Evolutionary conservation across 2,888 invertebrate species (phyloP).

Genomic region (Ptychoptera albimana): DNA sequence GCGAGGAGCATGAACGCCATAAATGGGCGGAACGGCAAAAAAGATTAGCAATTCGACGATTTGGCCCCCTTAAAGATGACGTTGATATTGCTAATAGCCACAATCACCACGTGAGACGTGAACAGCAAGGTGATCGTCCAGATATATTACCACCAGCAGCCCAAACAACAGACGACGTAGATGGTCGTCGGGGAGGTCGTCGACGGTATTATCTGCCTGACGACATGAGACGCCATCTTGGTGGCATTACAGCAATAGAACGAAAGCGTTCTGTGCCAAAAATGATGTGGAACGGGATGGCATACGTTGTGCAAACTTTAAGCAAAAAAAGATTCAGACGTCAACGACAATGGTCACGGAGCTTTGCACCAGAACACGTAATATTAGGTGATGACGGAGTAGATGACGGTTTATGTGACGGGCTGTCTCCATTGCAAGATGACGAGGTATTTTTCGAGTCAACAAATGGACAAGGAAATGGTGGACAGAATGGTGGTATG

Average conservation of each 20-base stretch:
- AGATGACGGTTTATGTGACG: slow-evolving; percentile 31
- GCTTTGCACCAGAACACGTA: slow-evolving; percentile 42
- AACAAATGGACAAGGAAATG: neutral
- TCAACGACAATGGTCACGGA: slow-evolving; percentile 52
- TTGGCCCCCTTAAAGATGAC: slow-evolving; percentile 17
- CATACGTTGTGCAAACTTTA: slow-evolving; percentile 36
- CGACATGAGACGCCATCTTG: neutral
- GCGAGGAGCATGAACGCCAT: slow-evolving; percentile 22
- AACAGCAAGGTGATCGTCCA: slow-evolving; percentile 20
- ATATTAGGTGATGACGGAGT: slow-evolving; percentile 29
- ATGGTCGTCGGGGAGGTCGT: neutral
- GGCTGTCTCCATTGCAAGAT: slow-evolving; percentile 28
- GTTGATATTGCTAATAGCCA: slow-evolving; percentile 9
- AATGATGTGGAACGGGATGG: slow-evolving; percentile 24
- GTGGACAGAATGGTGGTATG: slow-evolving; percentile 1
- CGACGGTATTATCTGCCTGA: neutral
- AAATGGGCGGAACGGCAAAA: slow-evolving; percentile 28
- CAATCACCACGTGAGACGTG: slow-evolving; percentile 10
- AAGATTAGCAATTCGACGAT: slow-evolving; percentile 26
- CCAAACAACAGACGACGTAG: slow-evolving; percentile 15
- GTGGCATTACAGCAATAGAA: slow-evolving; percentile 26
- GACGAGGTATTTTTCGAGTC: slow-evolving; percentile 41
- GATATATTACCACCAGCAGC: slow-evolving; percentile 23
- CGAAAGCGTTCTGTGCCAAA: slow-evolving; percentile 26
- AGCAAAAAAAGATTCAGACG: slow-evolving; percentile 39